Percentiles rank a stretch among this genome's conserved stretches.
Evolutionary conservation across 2,113 vertebrate genomes (phyloP).

Genomic region (Capreolus pygargus): DNA sequence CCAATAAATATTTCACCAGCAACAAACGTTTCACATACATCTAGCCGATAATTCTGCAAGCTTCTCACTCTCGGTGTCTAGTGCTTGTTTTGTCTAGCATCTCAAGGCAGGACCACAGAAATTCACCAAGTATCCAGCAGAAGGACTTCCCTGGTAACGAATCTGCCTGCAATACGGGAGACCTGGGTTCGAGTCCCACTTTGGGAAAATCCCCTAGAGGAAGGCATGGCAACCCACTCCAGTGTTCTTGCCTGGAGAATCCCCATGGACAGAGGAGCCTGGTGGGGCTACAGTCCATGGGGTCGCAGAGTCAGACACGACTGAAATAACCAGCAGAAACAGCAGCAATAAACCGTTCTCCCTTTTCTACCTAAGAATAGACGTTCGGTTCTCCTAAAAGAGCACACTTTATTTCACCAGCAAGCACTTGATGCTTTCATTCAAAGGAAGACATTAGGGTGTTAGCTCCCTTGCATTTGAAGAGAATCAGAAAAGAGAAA

Average conservation of each 20-base stretch:
- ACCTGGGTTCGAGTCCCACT: neutral
- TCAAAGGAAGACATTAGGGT: neutral
- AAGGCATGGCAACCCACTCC: neutral
- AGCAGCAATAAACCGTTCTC: neutral
- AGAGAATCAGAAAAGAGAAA: neutral
- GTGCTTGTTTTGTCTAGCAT: neutral
- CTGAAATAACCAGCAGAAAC: neutral
- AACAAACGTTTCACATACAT: neutral
- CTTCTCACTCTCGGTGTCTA: neutral
- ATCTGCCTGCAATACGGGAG: accelerated
- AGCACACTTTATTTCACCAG: neutral
- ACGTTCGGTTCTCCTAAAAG: neutral
- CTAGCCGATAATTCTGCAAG: neutral
- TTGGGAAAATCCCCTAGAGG: neutral
- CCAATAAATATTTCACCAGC: neutral
- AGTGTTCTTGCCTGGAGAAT: neutral
- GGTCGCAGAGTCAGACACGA: neutral
- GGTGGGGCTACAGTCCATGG: neutral
- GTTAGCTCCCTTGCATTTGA: neutral
- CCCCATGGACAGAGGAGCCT: neutral
- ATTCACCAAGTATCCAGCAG: neutral
- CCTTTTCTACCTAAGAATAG: too few relatives aligned
- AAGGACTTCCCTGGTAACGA: neutral
- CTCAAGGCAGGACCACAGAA: neutral
- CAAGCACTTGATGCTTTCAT: neutral